Evolutionary conservation across 2,113 vertebrate genomes (phyloP).

Genomic region (Rhineura floridana): DNA sequence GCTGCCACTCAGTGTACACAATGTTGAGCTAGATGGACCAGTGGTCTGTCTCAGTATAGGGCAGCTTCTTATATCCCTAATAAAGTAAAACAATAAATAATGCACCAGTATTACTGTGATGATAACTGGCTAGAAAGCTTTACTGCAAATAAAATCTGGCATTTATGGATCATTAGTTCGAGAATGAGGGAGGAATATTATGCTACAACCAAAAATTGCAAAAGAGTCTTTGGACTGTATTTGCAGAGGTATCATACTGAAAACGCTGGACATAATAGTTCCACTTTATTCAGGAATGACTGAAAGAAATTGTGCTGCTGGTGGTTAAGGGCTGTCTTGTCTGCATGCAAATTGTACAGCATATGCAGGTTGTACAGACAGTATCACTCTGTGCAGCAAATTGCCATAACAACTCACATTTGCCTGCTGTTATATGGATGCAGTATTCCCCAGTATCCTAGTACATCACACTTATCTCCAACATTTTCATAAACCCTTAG

Average conservation of each 20-base stretch:
- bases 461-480: neutral
- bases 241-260: neutral
- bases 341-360: neutral
- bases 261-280: neutral
- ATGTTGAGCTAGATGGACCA: no score
- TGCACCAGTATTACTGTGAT: neutral
- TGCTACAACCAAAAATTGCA: neutral
- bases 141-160: neutral
- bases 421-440: conserved; percentile 10
- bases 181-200: neutral
- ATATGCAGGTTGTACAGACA: neutral
- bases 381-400: conserved; percentile 1
- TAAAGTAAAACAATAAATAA: neutral
- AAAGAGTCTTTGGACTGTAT: neutral
- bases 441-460: neutral
- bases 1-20: no score
- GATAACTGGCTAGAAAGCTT: no score
- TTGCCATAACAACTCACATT: conserved; percentile 6
- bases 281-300: neutral
- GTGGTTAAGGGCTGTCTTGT: neutral
- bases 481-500: neutral
- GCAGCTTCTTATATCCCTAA: no score
- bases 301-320: neutral
- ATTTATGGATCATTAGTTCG: neutral
- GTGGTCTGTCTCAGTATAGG: no score